Percentiles rank a stretch among this genome's conserved stretches.
phyloP scores from a whole-genome alignment of 1,140 invertebrate genomes.

The Spodoptera frugiperda region DNA sequence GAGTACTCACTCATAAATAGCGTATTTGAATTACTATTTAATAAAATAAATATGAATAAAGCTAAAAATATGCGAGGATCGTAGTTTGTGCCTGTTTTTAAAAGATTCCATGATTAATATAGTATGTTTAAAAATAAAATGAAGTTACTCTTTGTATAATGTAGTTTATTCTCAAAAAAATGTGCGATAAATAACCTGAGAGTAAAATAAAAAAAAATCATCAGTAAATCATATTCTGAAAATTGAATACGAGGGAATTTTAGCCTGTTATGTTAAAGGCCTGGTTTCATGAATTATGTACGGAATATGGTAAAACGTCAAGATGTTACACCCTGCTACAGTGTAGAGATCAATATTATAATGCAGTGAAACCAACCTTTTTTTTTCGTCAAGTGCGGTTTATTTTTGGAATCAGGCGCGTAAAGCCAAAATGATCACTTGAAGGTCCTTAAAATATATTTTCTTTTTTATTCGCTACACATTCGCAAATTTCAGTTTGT shows the following conservation, averaged over 20 bases:
- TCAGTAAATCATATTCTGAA: slow-evolving; percentile 29
- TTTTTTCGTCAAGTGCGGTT: background rate
- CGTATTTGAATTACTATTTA: no score
- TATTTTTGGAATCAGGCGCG: slow-evolving; percentile 4
- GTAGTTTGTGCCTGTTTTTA: no score
- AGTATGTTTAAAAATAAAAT: no score
- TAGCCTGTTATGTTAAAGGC: slow-evolving; percentile 49
- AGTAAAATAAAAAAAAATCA: background rate
- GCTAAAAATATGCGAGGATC: no score
- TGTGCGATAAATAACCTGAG: no score
- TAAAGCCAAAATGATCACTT: slow-evolving; percentile 3
- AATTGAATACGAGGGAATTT: slow-evolving; percentile 56
- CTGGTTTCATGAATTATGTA: slow-evolving; percentile 59
- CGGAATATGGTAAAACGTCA: slow-evolving; percentile 45
- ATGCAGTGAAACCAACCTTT: slow-evolving; percentile 13
- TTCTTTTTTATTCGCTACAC: background rate
- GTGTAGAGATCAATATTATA: slow-evolving; percentile 28
- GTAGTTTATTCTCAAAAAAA: no score
- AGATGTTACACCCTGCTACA: slow-evolving; percentile 45
- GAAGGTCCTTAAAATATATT: background rate
- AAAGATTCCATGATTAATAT: no score
- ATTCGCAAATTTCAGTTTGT: no score
- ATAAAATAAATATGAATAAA: no score
- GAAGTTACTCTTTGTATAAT: no score
- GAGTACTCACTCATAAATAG: no score